phyloP scores from a whole-genome alignment of 2,888 invertebrate genomes.

The Chalcis sispes region DNA sequence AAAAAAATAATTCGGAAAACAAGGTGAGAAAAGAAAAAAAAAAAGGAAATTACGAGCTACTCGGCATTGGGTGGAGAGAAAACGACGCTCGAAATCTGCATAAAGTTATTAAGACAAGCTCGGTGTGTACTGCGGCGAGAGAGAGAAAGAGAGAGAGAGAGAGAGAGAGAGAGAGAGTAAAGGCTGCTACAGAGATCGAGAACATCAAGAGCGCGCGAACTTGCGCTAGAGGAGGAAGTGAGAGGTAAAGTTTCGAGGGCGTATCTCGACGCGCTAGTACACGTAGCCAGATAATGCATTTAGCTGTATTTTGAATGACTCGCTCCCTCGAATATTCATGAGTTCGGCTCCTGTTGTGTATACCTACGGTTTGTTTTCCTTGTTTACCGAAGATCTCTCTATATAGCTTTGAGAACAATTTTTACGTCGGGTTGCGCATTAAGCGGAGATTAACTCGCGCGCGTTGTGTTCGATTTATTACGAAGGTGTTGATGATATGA shows the following conservation, averaged over 20 bases:
- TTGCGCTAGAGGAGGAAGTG: no score
- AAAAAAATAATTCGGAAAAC: no score
- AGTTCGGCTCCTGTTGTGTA: slow-evolving; percentile 6
- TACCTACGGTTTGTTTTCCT: no score
- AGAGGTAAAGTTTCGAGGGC: no score
- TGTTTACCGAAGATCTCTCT: no score
- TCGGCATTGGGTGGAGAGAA: neutral
- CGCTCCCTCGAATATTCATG: slow-evolving; percentile 65
- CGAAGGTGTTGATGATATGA: no score
- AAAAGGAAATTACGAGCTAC: neutral
- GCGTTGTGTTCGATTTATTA: no score
- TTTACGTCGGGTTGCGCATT: no score
- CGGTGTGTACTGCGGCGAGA: neutral
- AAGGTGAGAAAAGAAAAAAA: no score
- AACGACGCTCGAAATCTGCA: slow-evolving; percentile 30
- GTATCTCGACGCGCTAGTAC: neutral
- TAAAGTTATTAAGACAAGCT: slow-evolving; percentile 35
- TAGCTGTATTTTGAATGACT: slow-evolving; percentile 63
- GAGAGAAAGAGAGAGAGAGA: neutral
- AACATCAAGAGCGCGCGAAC: neutral
- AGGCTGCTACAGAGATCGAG: neutral
- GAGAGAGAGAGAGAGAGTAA: no score
- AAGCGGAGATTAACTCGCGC: no score
- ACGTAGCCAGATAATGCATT: slow-evolving; percentile 53
- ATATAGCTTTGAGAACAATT: no score